These are phyloP conservation scores for Malurus cyaneus DNA, from an alignment of 2,113 vertebrate genomes.

Conservation along the genomic window DNA sequence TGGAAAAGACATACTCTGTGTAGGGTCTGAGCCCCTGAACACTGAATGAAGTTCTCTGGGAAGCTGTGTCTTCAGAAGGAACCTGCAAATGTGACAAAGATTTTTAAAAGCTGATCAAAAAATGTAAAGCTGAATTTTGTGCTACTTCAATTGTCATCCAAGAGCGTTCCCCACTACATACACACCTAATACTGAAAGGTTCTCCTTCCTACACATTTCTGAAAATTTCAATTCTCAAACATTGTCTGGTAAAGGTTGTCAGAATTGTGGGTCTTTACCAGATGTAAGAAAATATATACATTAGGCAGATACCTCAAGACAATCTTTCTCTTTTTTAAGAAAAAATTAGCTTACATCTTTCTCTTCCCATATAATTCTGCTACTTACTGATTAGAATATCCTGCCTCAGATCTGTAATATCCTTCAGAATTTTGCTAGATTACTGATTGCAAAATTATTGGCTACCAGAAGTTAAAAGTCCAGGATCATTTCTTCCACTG, in stretches of 20 bases:
- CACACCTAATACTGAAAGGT: not conserved
- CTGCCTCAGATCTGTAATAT: not conserved
- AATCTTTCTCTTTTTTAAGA: not conserved
- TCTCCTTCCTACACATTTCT: not conserved
- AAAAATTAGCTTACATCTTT: not conserved
- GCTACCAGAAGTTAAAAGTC: not conserved
- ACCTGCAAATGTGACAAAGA: conserved; percentile 70
- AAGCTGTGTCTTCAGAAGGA: conserved; percentile 70
- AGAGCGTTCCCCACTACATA: not conserved
- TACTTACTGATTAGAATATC: not conserved
- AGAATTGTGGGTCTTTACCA: not conserved
- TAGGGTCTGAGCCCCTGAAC: conserved; percentile 83
- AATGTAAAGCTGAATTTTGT: not conserved
- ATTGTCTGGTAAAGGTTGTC: not conserved
- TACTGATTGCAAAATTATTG: not conserved
- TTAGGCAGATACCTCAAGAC: not conserved
- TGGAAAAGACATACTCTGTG: conserved; percentile 79
- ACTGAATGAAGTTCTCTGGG: conserved; percentile 76
- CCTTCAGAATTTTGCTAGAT: not conserved
- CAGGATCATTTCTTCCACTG: not conserved
- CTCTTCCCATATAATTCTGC: not conserved
- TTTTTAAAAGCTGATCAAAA: not conserved
- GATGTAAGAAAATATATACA: not conserved
- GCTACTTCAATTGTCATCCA: not conserved
- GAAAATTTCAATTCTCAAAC: not conserved